phyloP scores from a whole-genome alignment of 2,113 vertebrate genomes.

The Progne subis region DNA sequence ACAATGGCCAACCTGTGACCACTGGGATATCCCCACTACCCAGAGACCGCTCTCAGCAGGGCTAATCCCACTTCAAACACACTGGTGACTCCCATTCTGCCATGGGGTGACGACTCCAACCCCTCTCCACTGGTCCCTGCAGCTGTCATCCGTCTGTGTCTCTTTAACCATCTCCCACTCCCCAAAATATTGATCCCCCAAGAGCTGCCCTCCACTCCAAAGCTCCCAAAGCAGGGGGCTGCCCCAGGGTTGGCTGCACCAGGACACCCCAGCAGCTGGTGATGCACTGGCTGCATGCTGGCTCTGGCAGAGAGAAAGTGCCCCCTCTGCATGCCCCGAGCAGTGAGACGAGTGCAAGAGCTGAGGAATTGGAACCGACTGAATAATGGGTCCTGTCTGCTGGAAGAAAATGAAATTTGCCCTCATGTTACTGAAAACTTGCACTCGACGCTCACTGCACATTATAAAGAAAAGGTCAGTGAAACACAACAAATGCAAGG shows the following conservation, averaged over 20 bases:
- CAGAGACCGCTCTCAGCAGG: no score
- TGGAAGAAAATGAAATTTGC: slow-evolving; percentile 74
- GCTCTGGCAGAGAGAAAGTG: background rate
- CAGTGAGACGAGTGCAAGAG: background rate
- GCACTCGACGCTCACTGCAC: slow-evolving; percentile 47
- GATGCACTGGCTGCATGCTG: accelerated
- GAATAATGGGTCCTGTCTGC: slow-evolving; percentile 59
- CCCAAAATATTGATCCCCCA: background rate
- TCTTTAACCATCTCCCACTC: background rate
- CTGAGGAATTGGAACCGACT: slow-evolving; percentile 41
- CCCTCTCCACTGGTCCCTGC: background rate
- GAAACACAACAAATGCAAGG: slow-evolving; percentile 51
- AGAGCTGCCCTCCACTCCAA: background rate
- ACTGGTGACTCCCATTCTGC: accelerated
- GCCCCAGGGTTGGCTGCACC: accelerated
- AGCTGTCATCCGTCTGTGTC: accelerated
- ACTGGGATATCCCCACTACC: accelerated
- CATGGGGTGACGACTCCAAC: background rate
- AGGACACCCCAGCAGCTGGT: background rate
- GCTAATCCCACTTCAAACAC: background rate
- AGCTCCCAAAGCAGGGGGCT: background rate
- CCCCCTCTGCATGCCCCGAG: background rate
- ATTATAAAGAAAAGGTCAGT: slow-evolving; percentile 72
- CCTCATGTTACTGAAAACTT: slow-evolving; percentile 56
- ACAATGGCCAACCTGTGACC: background rate